These are phyloP conservation scores for Takifugu rubripes DNA, from an alignment of 2,797 vertebrate genomes.

Conservation along the genomic window DNA sequence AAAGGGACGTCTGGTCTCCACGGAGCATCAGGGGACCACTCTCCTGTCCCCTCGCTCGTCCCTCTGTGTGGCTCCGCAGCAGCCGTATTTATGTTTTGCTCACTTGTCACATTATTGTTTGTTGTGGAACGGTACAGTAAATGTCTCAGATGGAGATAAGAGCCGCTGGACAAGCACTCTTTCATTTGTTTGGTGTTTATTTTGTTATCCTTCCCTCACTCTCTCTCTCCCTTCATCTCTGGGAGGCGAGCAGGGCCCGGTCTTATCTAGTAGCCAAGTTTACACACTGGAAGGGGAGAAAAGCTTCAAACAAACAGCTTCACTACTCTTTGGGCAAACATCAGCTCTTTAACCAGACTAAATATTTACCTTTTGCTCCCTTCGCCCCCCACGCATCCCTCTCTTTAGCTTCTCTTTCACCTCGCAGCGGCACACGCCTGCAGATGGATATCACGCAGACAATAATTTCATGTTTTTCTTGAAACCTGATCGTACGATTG, in stretches of 20 bases:
- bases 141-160: conserved; percentile 72
- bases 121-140: conserved; percentile 73
- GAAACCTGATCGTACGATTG: conserved; percentile 1
- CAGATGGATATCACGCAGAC: conserved; percentile 62
- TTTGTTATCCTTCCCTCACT: conserved; percentile 70
- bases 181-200: conserved; percentile 65
- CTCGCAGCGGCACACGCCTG: conserved; percentile 47
- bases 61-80: neutral
- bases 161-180: conserved; percentile 38
- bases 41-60: neutral
- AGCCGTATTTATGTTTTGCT: conserved; percentile 59
- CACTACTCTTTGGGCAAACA: conserved; percentile 78
- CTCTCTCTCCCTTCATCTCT: conserved; percentile 49
- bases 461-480: conserved; percentile 39
- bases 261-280: conserved; percentile 80
- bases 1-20: too few relatives aligned
- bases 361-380: conserved; percentile 79
- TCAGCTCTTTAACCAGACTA: conserved; percentile 69
- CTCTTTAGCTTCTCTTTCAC: conserved; percentile 53
- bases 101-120: conserved; percentile 70
- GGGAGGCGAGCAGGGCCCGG: conserved; percentile 26
- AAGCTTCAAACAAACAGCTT: conserved; percentile 78
- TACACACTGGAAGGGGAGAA: conserved; percentile 70
- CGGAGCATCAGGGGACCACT: too few relatives aligned
- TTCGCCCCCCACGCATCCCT: conserved; percentile 56